These are phyloP conservation scores for Cryptocheilus praepositus DNA, from an alignment of 2,888 invertebrate genomes.

Conservation along the genomic window DNA sequence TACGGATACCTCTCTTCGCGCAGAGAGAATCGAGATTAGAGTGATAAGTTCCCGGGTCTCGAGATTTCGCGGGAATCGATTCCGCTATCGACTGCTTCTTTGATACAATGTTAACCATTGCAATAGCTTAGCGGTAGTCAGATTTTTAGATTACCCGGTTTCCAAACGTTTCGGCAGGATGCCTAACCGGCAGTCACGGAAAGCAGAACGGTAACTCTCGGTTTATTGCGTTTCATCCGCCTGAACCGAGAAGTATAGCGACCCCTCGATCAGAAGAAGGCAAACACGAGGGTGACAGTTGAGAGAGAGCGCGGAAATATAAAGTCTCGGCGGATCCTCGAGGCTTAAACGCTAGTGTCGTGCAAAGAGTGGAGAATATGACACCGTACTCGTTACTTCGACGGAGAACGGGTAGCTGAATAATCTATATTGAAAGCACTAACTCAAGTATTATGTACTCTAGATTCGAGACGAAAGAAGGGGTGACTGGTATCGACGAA, in stretches of 20 bases:
- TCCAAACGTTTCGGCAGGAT: too few relatives aligned
- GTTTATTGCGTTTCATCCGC: neutral
- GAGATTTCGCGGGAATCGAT: constrained; percentile 5
- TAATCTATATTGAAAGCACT: constrained; percentile 54
- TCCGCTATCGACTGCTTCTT: too few relatives aligned
- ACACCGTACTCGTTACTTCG: constrained; percentile 19
- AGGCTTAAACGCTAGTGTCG: constrained; percentile 49
- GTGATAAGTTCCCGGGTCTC: constrained; percentile 29
- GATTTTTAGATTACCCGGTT: too few relatives aligned
- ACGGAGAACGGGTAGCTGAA: constrained; percentile 26
- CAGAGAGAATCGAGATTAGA: constrained; percentile 31
- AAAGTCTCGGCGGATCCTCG: constrained; percentile 52
- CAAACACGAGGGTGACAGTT: constrained; percentile 47
- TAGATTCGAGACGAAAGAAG: constrained; percentile 25
- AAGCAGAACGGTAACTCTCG: too few relatives aligned
- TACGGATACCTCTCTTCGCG: constrained; percentile 44
- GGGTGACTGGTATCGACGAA: constrained; percentile 10
- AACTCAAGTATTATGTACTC: constrained; percentile 53
- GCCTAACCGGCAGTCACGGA: too few relatives aligned
- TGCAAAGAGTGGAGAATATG: constrained; percentile 43
- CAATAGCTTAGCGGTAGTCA: too few relatives aligned
- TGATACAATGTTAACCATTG: too few relatives aligned
- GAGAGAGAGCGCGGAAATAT: constrained; percentile 44
- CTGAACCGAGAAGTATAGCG: constrained; percentile 13
- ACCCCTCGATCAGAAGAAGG: constrained; percentile 23